A percentile compares a stretch with the other conserved stretches of the same genome.
These are phyloP conservation scores for Drosophila peninsularis DNA, from an alignment of 2,888 invertebrate species.

Conservation along the genomic window DNA sequence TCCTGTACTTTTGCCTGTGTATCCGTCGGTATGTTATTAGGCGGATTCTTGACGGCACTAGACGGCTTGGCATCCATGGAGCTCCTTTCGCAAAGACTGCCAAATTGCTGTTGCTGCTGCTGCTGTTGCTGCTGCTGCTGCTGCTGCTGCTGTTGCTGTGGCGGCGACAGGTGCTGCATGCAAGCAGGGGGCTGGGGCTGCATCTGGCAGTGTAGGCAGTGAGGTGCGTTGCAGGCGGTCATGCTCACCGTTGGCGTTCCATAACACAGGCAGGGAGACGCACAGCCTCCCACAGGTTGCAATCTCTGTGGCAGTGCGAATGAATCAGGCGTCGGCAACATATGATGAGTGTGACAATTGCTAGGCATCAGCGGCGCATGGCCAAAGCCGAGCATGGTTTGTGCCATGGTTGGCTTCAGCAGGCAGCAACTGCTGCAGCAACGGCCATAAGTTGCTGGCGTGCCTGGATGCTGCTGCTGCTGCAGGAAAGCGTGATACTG, in stretches of 20 bases:
- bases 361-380: neutral
- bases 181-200: slow-evolving; percentile 5
- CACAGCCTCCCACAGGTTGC: neutral
- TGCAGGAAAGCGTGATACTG: neutral
- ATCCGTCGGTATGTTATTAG: neutral
- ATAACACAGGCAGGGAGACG: slow-evolving; percentile 15
- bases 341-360: slow-evolving; percentile 14
- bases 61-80: neutral
- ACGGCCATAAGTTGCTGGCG: slow-evolving; percentile 14
- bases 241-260: slow-evolving; percentile 18
- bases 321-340: slow-evolving; percentile 17
- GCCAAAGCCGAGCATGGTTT: slow-evolving; percentile 18
- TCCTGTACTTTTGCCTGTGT: neutral
- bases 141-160: neutral
- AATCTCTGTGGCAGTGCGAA: slow-evolving; percentile 4
- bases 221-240: slow-evolving; percentile 15
- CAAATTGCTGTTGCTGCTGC: neutral
- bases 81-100: neutral
- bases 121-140: neutral
- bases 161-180: neutral
- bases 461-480: slow-evolving; percentile 24
- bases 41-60: neutral
- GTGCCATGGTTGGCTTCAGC: slow-evolving; percentile 24
- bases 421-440: slow-evolving; percentile 37
- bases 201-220: slow-evolving; percentile 16